Percentiles rank a stretch among this genome's conserved stretches.
These are phyloP conservation scores for Cantharis flavilabris DNA, from an alignment of 2,888 invertebrate species.

Conservation along the genomic window DNA sequence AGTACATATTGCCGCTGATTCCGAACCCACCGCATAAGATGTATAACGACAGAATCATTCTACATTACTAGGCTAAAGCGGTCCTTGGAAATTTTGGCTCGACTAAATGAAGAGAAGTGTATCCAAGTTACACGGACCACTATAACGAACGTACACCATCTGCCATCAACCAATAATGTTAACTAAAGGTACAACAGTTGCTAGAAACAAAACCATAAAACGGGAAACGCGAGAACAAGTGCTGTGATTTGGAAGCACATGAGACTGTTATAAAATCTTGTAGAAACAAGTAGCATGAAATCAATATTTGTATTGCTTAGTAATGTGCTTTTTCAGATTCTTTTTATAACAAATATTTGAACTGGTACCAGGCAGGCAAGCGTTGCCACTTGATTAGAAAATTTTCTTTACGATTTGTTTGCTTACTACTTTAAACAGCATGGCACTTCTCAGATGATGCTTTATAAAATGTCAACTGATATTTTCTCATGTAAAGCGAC, in stretches of 20 bases:
- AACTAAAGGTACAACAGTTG: constrained; percentile 36
- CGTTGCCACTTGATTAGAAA: constrained; percentile 33
- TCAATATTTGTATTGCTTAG: constrained; percentile 41
- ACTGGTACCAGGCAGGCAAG: constrained; percentile 15
- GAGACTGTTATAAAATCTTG: constrained; percentile 14
- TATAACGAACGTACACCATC: constrained; percentile 39
- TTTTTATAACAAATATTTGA: constrained; percentile 34
- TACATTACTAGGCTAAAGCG: constrained; percentile 31
- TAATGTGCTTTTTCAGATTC: constrained; percentile 28
- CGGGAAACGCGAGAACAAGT: constrained; percentile 44
- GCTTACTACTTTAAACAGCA: constrained; percentile 38
- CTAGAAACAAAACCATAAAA: constrained; percentile 46
- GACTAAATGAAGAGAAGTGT: constrained; percentile 1
- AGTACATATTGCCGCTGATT: constrained; percentile 33
- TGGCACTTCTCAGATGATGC: constrained; percentile 33
- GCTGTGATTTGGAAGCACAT: constrained; percentile 38
- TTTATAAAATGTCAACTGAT: constrained; percentile 41
- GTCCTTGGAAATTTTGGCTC: constrained; percentile 18
- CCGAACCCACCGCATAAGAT: constrained; percentile 32
- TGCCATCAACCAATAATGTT: constrained; percentile 46
- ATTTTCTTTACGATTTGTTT: constrained; percentile 42
- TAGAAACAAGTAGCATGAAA: constrained; percentile 27
- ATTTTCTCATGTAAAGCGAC: constrained; percentile 37
- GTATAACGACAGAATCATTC: constrained; percentile 41
- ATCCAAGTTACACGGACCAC: constrained; percentile 30